Conservation (phyloP, 2,113 vertebrate species). For the Alouatta palliata region DNA sequence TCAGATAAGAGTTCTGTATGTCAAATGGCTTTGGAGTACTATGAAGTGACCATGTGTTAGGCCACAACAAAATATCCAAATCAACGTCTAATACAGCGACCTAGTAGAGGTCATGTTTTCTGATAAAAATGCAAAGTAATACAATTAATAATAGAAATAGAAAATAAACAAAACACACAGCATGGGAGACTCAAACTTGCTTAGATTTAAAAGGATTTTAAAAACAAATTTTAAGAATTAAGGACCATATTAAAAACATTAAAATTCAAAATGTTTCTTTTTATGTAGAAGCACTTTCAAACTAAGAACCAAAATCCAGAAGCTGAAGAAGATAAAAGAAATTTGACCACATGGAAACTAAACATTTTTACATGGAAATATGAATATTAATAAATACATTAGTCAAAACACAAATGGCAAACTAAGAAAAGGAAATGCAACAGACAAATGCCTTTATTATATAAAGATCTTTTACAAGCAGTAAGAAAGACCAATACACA, state of each 20-base stretch:
- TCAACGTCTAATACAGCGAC: neutral
- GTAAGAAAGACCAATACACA: neutral
- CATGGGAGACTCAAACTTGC: neutral
- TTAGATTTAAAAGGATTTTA: neutral
- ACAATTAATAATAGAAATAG: neutral
- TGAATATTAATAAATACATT: neutral
- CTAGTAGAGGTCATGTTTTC: neutral
- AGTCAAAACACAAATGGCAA: neutral
- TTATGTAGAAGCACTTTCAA: neutral
- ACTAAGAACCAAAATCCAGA: neutral
- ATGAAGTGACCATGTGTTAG: neutral
- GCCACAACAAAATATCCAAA: neutral
- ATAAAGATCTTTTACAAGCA: neutral
- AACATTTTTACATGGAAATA: neutral
- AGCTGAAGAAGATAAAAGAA: neutral
- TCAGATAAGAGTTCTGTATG: neutral
- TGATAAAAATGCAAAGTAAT: neutral
- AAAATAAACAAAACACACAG: neutral
- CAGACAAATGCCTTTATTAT: neutral
- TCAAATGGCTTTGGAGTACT: neutral
- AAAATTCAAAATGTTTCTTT: neutral
- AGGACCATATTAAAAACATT: neutral
- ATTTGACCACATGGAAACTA: neutral
- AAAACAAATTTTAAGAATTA: neutral
- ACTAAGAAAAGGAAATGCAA: neutral